Conservation (phyloP, 2,113 vertebrate species). For the Xiphias gladius region DNA sequence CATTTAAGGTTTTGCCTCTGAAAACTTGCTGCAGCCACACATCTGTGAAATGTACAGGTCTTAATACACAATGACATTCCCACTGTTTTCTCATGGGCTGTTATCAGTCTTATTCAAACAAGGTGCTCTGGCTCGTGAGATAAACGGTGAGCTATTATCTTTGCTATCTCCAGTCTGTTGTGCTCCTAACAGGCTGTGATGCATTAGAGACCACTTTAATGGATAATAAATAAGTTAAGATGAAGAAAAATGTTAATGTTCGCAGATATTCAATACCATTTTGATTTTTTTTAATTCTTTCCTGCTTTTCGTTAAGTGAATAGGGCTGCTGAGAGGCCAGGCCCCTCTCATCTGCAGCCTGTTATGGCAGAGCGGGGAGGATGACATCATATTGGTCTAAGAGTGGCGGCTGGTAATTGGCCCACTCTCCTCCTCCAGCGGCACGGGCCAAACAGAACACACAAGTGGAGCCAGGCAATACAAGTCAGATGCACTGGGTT, state of each 20-base stretch:
- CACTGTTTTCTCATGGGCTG: conserved; percentile 64
- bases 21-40: conserved; percentile 39
- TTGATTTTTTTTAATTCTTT: conserved; percentile 43
- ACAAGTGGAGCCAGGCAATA: conserved; percentile 87
- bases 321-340: conserved; percentile 68
- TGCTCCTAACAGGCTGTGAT: conserved; percentile 36
- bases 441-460: conserved; percentile 84
- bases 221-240: conserved; percentile 51
- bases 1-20: not conserved
- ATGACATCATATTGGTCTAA: conserved; percentile 85
- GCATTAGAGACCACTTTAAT: conserved; percentile 48
- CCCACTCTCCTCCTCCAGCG: conserved; percentile 78
- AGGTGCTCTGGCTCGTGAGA: conserved; percentile 49
- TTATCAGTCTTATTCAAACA: conserved; percentile 74
- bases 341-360: conserved; percentile 84
- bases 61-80: conserved; percentile 42
- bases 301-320: conserved; percentile 71
- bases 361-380: conserved; percentile 77
- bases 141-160: conserved; percentile 63
- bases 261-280: conserved; percentile 60
- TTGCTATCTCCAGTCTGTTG: conserved; percentile 47
- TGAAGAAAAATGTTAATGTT: conserved; percentile 66
- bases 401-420: conserved; percentile 83
- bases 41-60: conserved; percentile 21
- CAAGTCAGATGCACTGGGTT: conserved; percentile 84